Percentiles rank a stretch among this genome's conserved stretches.
Evolutionary conservation across 2,797 vertebrate genomes (phyloP).

Genomic region (Carapus acus): DNA sequence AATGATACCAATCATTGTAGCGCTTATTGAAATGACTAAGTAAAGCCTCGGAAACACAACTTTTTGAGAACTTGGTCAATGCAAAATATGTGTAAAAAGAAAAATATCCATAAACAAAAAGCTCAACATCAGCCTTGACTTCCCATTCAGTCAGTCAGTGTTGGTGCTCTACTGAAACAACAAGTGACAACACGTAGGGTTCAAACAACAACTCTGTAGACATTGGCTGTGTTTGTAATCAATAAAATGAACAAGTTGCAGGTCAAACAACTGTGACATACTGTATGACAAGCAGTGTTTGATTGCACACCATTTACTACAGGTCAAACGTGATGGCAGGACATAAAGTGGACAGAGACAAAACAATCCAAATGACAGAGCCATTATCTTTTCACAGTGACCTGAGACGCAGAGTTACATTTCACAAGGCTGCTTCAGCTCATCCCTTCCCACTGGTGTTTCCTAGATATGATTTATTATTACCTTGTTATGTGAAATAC

Average conservation of each 20-base stretch:
- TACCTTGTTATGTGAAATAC: no score
- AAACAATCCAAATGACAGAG: slow-evolving; percentile 4
- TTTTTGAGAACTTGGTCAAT: slow-evolving; percentile 19
- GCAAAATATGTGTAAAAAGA: slow-evolving; percentile 46
- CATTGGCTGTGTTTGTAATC: slow-evolving; percentile 4
- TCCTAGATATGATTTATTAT: neutral
- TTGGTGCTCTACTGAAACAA: slow-evolving; percentile 14
- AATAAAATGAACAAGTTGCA: neutral
- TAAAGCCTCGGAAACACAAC: no score
- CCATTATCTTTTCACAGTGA: no score
- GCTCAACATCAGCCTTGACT: slow-evolving; percentile 45
- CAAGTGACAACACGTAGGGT: slow-evolving; percentile 4
- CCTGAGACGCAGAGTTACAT: no score
- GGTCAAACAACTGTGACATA: neutral
- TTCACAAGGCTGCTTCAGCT: neutral
- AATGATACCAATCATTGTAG: slow-evolving; percentile 56
- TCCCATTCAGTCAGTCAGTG: slow-evolving; percentile 28
- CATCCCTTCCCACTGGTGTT: neutral
- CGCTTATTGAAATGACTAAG: no score
- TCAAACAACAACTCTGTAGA: neutral
- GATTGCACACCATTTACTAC: slow-evolving; percentile 9
- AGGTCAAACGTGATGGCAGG: slow-evolving; percentile 1
- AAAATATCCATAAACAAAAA: slow-evolving; percentile 58
- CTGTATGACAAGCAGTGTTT: slow-evolving; percentile 10
- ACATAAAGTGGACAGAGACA: neutral